Conservation (phyloP, 2,888 invertebrate genomes). For the Synanthedon andrenaeformis region DNA sequence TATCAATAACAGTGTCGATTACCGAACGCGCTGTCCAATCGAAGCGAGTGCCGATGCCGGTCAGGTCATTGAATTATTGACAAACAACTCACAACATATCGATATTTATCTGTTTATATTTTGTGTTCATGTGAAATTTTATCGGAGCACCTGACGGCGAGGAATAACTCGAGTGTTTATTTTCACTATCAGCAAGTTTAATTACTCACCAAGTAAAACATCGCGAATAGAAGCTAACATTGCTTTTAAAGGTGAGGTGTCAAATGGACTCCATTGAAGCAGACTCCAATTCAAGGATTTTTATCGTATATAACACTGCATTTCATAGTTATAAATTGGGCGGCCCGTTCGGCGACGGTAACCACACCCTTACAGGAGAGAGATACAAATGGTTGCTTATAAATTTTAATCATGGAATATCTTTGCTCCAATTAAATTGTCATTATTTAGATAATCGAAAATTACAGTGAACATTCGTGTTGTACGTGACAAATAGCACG, state of each 20-base stretch:
- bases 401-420: too few relatives aligned
- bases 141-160: conserved; percentile 36
- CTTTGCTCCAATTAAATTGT: too few relatives aligned
- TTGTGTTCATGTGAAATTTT: conserved; percentile 20
- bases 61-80: conserved; percentile 23
- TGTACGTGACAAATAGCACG: conserved; percentile 6
- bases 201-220: not conserved
- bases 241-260: too few relatives aligned
- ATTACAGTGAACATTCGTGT: not conserved
- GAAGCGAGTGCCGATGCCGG: not conserved
- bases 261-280: too few relatives aligned
- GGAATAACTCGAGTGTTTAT: conserved; percentile 16
- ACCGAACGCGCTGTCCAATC: not conserved
- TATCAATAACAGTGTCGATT: not conserved
- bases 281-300: too few relatives aligned
- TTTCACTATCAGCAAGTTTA: not conserved
- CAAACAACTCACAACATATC: conserved; percentile 21
- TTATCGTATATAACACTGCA: too few relatives aligned
- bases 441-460: not conserved
- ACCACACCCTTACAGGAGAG: too few relatives aligned
- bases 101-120: conserved; percentile 23
- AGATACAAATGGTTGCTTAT: too few relatives aligned
- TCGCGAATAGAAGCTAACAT: too few relatives aligned
- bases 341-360: too few relatives aligned
- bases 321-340: too few relatives aligned